Conservation (phyloP, 2,797 vertebrate genomes). For the Oryzias sinensis region DNA sequence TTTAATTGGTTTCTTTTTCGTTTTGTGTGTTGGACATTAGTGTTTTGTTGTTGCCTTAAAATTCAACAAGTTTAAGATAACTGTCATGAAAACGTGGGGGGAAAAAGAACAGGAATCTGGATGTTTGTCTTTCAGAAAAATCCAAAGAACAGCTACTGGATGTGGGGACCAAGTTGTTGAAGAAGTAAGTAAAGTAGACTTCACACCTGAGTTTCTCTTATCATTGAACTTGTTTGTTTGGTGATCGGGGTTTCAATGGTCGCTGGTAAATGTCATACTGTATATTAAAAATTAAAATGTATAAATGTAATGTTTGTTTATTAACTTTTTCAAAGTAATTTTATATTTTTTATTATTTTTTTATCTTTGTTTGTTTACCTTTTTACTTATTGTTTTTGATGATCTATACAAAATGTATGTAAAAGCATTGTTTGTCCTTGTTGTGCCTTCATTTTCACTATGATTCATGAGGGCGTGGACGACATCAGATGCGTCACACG, state of each 20-base stretch:
- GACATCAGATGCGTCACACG: no score
- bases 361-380: not conserved
- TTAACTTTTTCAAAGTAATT: not conserved
- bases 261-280: not conserved
- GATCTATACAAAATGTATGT: not conserved
- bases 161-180: not conserved
- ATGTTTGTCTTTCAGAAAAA: not conserved
- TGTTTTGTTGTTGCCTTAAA: no score
- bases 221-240: not conserved
- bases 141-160: conserved; percentile 1
- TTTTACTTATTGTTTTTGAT: not conserved
- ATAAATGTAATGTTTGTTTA: not conserved
- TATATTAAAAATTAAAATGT: not conserved
- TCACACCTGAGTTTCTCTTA: not conserved
- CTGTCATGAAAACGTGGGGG: not conserved
- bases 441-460: no score
- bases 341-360: not conserved
- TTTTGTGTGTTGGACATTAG: no score
- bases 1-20: no score
- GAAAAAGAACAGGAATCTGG: no score
- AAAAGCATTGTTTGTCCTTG: not conserved
- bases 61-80: not conserved
- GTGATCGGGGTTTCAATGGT: not conserved
- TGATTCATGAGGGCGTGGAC: no score
- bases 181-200: conserved; percentile 15